Evolutionary conservation across 1,140 invertebrate species (phyloP), one percentile per base, ranked within the genome.

Genomic region (Drosophila kanapiae): DNA sequence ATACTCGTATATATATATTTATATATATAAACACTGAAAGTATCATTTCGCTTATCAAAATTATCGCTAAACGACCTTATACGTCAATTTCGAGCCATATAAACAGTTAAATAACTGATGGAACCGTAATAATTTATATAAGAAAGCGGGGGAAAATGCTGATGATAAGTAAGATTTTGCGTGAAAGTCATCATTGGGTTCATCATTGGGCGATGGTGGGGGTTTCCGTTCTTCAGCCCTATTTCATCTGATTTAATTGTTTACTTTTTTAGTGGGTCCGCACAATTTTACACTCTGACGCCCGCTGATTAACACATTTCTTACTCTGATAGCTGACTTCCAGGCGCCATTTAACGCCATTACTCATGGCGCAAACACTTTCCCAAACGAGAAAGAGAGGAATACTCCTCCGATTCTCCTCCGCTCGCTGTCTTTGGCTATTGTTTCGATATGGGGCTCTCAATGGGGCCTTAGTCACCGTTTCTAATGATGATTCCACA

Each of bases 51-150:
- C 80, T 88, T 88, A 88, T 88, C 84, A 80, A 67, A 56, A 88
- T 88, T 84, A 84, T 88, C 69, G 82, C 82, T 78, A 84, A 71
- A 63, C 61, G 82, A 88, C 84, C 84, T 88, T 90, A 68, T 65
- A 72, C 65, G 68, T 75, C 77, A 80, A 62, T 70, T 80, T 77
- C 45, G 5, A 71, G n/a, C 40, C 40, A 47, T 54, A 68, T 70
- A 75, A 60, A 58, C 62, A 51, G 70, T 78, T 82, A 75, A 78
- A 76, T 74, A 77, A 61, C 56, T 57, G 43, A 62, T 47, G 61
- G 33, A 75, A 59, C 40, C 49, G 74, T 60, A 75, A 67, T 67
- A 75, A 54, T 59, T 77, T 77, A 57, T 56, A 57, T 64, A 76
- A 75, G 58, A 74, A 61, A 61, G 31, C 13, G 37, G 42, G 29